Base-by-base conservation (phyloP, 2,888 invertebrate genomes). In the Eremobia ochroleuca region DNA sequence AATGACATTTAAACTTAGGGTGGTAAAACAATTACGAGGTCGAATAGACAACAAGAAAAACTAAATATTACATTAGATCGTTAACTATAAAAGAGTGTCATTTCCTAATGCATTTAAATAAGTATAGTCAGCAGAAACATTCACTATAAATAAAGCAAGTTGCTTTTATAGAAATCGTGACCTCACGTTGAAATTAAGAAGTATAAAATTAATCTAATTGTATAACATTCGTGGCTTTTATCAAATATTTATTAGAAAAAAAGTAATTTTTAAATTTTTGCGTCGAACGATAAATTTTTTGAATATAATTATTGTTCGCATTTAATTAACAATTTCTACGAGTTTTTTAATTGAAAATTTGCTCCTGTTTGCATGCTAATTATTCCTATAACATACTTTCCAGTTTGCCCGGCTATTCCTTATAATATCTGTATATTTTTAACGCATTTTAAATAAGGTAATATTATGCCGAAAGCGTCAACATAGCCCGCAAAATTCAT, bases 151-250 rank as follows among this genome's bases (percentile, higher is more conserved):
- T 52, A 85, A 80, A 85, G 43, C 66, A 65, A 61, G 46, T 74
- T 71, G 80, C 80, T 81, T 82, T 37, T 46, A 76, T 77, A 77
- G 65, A 66, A 78, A 83, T 75, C 52, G 55, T 79, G 86, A 87
- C 86, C 86, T 87, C 88, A 86, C 81, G 18, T 77, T 73, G 61
- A 73, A 78, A 69, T 73, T 88, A 87, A 85, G 77, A 68, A 75
- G 37, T 68, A 76, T 71, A 59, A 75, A 75, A 73, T 52, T 69
- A 81, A 68, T 75, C 67, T 69, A 59, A 8, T 28, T 21, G 28
- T 37, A 28, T 70, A 73, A 71, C 4, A 73, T 87, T 84, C 40
- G 76, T 79, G 77, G 79, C 78, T 82, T 85, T 81, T 81, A 68
- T 76, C 52, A 71, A 76, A 77, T 79, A 67, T 62, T 77, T 65